These are phyloP conservation scores for Philopedon plagiatum DNA, from an alignment of 2,888 invertebrate species.

Conservation along the genomic window DNA sequence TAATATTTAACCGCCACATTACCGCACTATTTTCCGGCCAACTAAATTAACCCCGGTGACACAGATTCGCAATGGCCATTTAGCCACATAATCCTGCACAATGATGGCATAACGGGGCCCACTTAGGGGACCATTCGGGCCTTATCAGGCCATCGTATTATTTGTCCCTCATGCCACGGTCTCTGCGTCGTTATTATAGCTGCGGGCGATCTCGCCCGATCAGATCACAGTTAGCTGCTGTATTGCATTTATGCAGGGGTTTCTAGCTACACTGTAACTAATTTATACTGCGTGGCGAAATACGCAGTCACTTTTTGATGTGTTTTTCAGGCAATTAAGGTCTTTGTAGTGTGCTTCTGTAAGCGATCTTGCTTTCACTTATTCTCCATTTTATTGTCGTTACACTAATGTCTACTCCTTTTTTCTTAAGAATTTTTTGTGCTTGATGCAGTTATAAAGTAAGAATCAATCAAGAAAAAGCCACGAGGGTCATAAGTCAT, in stretches of 20 bases:
- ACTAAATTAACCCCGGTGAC: constrained; percentile 35
- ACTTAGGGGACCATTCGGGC: constrained; percentile 20
- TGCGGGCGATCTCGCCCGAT: neutral
- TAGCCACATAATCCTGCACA: constrained; percentile 31
- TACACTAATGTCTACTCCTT: too few species aligned
- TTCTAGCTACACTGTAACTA: too few species aligned
- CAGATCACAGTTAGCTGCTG: neutral
- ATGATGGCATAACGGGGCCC: constrained; percentile 31
- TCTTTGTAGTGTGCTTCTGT: too few species aligned
- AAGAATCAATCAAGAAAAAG: too few species aligned
- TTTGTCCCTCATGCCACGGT: constrained; percentile 24
- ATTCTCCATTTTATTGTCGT: too few species aligned
- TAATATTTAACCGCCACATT: neutral
- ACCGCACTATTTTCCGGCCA: neutral
- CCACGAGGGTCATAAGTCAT: too few species aligned
- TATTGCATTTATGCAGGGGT: neutral
- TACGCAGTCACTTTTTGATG: too few species aligned
- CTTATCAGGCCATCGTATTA: constrained; percentile 26
- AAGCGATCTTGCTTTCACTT: too few species aligned
- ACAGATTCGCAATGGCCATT: constrained; percentile 26
- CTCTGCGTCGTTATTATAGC: constrained; percentile 12
- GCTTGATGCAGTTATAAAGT: too few species aligned
- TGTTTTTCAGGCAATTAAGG: too few species aligned
- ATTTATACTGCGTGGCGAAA: too few species aligned
- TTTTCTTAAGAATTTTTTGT: too few species aligned